Conservation (phyloP, 2,113 vertebrate genomes). For the Zingel zingel region DNA sequence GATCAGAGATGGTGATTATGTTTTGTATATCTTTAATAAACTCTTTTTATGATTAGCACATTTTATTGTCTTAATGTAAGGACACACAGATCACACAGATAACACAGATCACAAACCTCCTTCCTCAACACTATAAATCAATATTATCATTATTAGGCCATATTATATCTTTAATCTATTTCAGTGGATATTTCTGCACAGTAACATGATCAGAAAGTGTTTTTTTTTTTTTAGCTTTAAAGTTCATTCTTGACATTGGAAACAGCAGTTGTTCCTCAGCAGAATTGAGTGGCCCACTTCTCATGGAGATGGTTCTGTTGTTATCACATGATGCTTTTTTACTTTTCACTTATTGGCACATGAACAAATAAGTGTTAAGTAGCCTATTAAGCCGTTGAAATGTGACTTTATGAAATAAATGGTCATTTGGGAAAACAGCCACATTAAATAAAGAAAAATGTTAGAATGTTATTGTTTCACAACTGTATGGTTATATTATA, state of each 20-base stretch:
- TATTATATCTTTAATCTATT: background rate
- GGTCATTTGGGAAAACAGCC: no score
- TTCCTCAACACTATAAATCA: background rate
- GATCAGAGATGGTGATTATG: background rate
- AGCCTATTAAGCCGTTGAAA: background rate
- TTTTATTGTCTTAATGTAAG: background rate
- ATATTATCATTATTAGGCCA: background rate
- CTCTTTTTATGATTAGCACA: background rate
- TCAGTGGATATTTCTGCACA: background rate
- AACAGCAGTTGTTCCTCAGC: background rate
- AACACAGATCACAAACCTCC: background rate
- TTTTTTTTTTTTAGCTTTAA: no score
- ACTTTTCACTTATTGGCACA: background rate
- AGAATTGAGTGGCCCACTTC: background rate
- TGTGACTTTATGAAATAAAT: background rate
- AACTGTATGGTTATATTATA: background rate
- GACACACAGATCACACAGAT: background rate
- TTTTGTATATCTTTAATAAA: slow-evolving; percentile 46
- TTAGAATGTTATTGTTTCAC: background rate
- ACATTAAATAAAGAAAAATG: no score
- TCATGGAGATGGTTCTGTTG: background rate
- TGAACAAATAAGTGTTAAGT: background rate
- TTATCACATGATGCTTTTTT: background rate
- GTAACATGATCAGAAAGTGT: background rate
- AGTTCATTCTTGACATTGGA: no score